A percentile compares a stretch with the other conserved stretches of the same genome.
Evolutionary conservation across 2,888 invertebrate genomes (phyloP).

Genomic region (Chloroclystis v-ata): DNA sequence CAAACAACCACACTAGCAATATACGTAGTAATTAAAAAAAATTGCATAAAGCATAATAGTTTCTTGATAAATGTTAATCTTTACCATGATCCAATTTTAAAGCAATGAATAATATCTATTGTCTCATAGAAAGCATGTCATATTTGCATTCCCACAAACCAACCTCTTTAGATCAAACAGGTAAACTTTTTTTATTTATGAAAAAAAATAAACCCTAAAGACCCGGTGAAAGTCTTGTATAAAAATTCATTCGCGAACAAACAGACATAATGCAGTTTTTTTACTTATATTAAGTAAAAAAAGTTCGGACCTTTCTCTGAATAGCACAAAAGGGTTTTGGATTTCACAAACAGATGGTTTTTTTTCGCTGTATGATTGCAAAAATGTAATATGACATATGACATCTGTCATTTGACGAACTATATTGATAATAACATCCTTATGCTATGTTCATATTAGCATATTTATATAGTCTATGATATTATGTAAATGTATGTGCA

Average conservation of each 20-base stretch:
- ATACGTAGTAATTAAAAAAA: too few relatives aligned
- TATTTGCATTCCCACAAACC: slow-evolving; percentile 40
- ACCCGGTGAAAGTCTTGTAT: slow-evolving; percentile 66
- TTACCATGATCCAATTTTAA: too few relatives aligned
- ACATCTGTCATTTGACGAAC: slow-evolving; percentile 23
- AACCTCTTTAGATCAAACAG: slow-evolving; percentile 46
- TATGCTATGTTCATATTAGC: too few relatives aligned
- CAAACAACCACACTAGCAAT: too few relatives aligned
- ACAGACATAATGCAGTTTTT: slow-evolving; percentile 55
- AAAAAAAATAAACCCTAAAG: slow-evolving; percentile 41
- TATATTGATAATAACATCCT: neutral
- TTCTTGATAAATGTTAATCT: too few relatives aligned
- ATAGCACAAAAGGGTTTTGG: slow-evolving; percentile 71
- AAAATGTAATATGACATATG: slow-evolving; percentile 19
- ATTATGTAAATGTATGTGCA: too few relatives aligned
- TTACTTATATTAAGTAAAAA: slow-evolving; percentile 53
- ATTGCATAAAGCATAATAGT: too few relatives aligned
- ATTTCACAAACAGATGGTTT: slow-evolving; percentile 64
- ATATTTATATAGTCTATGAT: too few relatives aligned
- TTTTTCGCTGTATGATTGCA: slow-evolving; percentile 28
- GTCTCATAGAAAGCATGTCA: slow-evolving; percentile 21
- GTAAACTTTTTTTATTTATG: slow-evolving; percentile 34
- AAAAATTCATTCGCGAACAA: slow-evolving; percentile 50
- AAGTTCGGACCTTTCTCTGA: slow-evolving; percentile 51
- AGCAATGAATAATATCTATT: too few relatives aligned